phyloP scores from a whole-genome alignment of 2,888 invertebrate species.

The Gymnocheta viridis region DNA sequence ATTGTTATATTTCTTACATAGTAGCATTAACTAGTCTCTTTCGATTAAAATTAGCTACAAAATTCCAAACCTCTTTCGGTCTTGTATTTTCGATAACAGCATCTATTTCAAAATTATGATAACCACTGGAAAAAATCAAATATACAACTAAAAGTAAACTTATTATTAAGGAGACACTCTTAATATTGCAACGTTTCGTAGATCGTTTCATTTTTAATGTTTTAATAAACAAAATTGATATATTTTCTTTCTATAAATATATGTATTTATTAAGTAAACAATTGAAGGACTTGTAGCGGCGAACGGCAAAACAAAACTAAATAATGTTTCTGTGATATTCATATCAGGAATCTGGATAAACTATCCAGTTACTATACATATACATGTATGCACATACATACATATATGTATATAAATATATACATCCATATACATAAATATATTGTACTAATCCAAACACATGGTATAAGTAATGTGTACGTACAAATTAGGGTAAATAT shows the following conservation, averaged over 20 bases:
- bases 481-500: no score
- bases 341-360: conserved; percentile 36
- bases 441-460: not conserved
- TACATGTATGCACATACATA: not conserved
- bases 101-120: conserved; percentile 82
- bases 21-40: conserved; percentile 88
- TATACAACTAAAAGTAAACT: conserved; percentile 74
- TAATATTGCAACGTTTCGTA: conserved; percentile 74
- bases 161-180: conserved; percentile 72
- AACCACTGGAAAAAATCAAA: conserved; percentile 77
- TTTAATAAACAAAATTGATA: no score
- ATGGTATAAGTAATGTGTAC: not conserved
- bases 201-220: conserved; percentile 72
- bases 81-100: conserved; percentile 83
- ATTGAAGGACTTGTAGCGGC: no score
- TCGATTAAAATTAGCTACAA: conserved; percentile 89
- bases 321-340: conserved; percentile 28
- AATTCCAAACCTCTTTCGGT: conserved; percentile 87
- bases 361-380: not conserved
- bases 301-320: conserved; percentile 47
- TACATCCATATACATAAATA: not conserved
- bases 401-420: not conserved
- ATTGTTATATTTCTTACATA: conserved; percentile 83
- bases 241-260: not conserved
- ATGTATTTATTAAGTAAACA: not conserved